Conservation (phyloP, 2,888 invertebrate species). For the Drosophila eohydei region DNA sequence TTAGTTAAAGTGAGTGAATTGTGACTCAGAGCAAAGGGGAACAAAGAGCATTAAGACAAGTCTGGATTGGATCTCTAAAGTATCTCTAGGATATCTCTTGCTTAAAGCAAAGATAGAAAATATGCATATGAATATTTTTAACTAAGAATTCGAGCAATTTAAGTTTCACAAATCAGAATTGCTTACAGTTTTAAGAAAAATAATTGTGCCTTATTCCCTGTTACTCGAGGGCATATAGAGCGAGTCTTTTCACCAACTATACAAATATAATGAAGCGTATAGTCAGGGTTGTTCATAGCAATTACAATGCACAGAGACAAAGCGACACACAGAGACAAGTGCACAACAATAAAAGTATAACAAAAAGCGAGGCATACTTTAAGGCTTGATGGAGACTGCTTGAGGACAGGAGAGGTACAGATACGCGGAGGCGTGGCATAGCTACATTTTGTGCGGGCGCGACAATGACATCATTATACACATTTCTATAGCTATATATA, state of each 20-base stretch:
- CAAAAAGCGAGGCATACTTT: slow-evolving; percentile 60
- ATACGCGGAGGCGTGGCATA: background rate
- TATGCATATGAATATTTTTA: background rate
- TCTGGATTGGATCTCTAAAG: too few species aligned
- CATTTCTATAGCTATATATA: background rate
- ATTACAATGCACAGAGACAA: slow-evolving; percentile 26
- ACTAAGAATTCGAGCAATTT: background rate
- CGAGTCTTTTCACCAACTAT: too few species aligned
- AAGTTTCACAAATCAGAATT: background rate
- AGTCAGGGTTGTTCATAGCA: slow-evolving; percentile 39
- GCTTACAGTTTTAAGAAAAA: background rate
- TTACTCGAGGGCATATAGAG: background rate
- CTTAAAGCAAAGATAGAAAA: background rate
- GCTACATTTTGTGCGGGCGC: slow-evolving; percentile 13
- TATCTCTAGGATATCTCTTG: background rate
- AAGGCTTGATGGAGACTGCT: slow-evolving; percentile 42
- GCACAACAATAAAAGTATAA: slow-evolving; percentile 37
- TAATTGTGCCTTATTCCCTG: too few species aligned
- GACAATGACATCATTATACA: slow-evolving; percentile 67
- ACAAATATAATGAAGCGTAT: slow-evolving; percentile 32
- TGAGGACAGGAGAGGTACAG: background rate
- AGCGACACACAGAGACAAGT: slow-evolving; percentile 34
- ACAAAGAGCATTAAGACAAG: too few species aligned
- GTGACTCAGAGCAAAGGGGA: too few species aligned
- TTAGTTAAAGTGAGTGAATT: too few species aligned